Conservation (phyloP, 2,113 vertebrate genomes). For the Lanius collurio region DNA sequence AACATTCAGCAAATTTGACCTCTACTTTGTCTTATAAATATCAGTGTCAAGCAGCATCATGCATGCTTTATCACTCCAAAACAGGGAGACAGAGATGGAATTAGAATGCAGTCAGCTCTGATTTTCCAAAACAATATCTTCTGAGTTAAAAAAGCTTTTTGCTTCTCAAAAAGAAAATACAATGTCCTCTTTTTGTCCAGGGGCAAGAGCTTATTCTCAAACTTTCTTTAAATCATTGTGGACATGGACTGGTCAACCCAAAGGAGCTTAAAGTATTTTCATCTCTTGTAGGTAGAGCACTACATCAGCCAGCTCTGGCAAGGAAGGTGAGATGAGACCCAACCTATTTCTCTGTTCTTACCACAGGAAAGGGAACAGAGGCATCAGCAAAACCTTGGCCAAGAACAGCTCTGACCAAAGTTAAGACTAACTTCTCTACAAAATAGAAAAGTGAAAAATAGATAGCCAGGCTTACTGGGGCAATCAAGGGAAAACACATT, state of each 20-base stretch:
- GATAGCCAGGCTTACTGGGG: background rate
- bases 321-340: background rate
- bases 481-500: background rate
- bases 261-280: background rate
- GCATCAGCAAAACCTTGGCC: background rate
- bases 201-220: background rate
- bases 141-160: constrained; percentile 24
- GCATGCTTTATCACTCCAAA: constrained; percentile 36
- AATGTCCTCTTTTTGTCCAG: background rate
- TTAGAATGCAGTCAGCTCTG: constrained; percentile 27
- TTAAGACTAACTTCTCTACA: background rate
- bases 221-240: background rate
- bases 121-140: constrained; percentile 42
- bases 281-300: background rate
- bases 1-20: constrained; percentile 63
- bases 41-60: constrained; percentile 50
- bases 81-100: constrained; percentile 28
- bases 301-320: background rate
- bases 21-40: constrained; percentile 68
- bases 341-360: background rate
- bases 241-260: background rate
- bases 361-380: background rate
- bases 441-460: background rate
- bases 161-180: background rate
- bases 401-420: background rate